phyloP scores from a whole-genome alignment of 2,888 invertebrate genomes.

The Eupithecia exiguata region DNA sequence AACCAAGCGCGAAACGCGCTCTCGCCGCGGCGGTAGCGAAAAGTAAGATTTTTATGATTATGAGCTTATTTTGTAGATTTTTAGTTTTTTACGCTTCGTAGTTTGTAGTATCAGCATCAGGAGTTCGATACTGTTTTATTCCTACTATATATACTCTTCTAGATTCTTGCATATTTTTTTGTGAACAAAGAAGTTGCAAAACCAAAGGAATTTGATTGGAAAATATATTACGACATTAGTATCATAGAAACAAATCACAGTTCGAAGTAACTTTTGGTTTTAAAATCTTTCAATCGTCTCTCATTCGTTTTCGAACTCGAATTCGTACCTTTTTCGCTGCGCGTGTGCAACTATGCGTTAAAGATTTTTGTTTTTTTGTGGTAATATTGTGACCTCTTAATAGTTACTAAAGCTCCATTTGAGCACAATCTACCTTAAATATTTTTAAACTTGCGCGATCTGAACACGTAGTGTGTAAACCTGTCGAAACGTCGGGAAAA shows the following conservation, averaged over 20 bases:
- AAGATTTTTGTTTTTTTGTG: too few relatives aligned
- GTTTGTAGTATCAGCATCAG: background rate
- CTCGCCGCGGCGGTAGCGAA: constrained; percentile 4
- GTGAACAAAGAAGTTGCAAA: background rate
- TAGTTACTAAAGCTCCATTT: too few relatives aligned
- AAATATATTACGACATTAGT: background rate
- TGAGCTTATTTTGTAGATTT: constrained; percentile 18
- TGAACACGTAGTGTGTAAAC: too few relatives aligned
- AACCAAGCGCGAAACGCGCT: constrained; percentile 4
- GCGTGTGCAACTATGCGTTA: too few relatives aligned
- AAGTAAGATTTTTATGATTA: constrained; percentile 12
- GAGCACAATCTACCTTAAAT: too few relatives aligned
- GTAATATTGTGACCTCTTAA: too few relatives aligned
- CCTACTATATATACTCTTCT: background rate
- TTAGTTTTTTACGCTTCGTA: constrained; percentile 17
- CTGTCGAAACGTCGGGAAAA: too few relatives aligned
- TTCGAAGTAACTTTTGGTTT: background rate
- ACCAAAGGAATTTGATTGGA: background rate
- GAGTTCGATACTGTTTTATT: background rate
- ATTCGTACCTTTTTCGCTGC: too few relatives aligned
- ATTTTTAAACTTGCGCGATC: too few relatives aligned
- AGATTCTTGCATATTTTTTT: background rate
- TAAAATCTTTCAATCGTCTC: too few relatives aligned
- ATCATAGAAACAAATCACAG: background rate
- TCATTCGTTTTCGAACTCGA: too few relatives aligned